These are phyloP conservation scores for Amphiduros pacificus DNA, from an alignment of 2,888 invertebrate species.

Conservation along the genomic window DNA sequence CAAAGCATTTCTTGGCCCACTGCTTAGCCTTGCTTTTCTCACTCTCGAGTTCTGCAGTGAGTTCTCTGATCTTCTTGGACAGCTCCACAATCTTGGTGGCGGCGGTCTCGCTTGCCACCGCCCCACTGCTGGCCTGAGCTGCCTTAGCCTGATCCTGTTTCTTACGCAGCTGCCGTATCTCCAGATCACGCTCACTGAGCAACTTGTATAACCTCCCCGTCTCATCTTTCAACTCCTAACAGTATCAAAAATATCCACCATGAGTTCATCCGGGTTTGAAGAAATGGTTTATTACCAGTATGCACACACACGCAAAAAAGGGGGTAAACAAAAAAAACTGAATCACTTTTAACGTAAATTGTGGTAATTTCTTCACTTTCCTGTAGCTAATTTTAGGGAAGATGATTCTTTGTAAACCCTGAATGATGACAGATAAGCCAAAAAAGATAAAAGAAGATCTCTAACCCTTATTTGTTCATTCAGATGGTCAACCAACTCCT, in stretches of 20 bases:
- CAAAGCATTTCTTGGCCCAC: conserved; percentile 47
- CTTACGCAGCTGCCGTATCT: conserved; percentile 52
- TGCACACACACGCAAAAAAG: no score
- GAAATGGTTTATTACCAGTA: no score
- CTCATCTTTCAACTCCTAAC: conserved; percentile 54
- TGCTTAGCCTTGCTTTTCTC: conserved; percentile 54
- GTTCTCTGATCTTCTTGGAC: conserved; percentile 57
- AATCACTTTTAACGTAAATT: no score
- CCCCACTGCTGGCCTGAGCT: conserved; percentile 26
- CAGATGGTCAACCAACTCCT: conserved; percentile 44
- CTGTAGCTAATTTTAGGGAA: no score
- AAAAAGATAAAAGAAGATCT: no score
- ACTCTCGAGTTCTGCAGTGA: conserved; percentile 55
- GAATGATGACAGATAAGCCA: no score
- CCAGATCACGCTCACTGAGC: conserved; percentile 58
- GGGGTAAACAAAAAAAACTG: no score
- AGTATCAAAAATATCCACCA: not conserved
- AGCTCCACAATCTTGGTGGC: conserved; percentile 59
- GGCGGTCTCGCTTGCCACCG: conserved; percentile 50
- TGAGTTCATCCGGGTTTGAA: no score
- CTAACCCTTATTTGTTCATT: conserved; percentile 48
- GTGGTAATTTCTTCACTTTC: no score
- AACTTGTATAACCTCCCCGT: conserved; percentile 58
- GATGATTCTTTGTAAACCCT: not conserved
- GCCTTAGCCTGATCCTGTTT: conserved; percentile 48